phyloP scores from a whole-genome alignment of 2,888 invertebrate genomes.

The Dorcus hopei region DNA sequence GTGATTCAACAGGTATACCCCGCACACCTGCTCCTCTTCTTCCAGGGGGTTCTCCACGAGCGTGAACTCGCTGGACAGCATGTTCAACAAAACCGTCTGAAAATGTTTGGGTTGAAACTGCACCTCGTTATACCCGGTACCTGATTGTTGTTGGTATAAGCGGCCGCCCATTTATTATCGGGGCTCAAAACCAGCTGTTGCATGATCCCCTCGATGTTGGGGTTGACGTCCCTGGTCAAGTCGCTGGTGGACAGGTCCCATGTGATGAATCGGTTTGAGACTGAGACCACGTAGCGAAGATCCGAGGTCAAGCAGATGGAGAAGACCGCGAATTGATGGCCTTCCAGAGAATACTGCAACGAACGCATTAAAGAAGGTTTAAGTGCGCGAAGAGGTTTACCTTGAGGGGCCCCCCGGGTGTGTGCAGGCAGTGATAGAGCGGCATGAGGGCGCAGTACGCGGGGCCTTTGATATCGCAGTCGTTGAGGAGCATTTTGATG shows the following conservation, averaged over 20 bases:
- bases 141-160: conserved; percentile 94
- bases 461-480: conserved; percentile 88
- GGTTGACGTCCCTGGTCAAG: conserved; percentile 87
- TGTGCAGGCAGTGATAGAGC: conserved; percentile 92
- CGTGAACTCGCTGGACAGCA: conserved; percentile 90
- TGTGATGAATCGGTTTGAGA: conserved; percentile 94
- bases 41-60: conserved; percentile 81
- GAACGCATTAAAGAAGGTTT: background rate
- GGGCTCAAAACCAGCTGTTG: conserved; percentile 88
- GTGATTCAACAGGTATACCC: conserved; percentile 65
- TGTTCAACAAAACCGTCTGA: conserved; percentile 83
- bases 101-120: conserved; percentile 29
- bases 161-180: conserved; percentile 94
- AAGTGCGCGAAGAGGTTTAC: conserved; percentile 46
- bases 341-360: conserved; percentile 89
- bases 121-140: conserved; percentile 11
- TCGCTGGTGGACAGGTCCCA: conserved; percentile 97
- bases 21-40: conserved; percentile 62
- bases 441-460: conserved; percentile 88
- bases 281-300: conserved; percentile 89
- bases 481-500: conserved; percentile 82
- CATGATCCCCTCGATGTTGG: conserved; percentile 94
- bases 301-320: conserved; percentile 87
- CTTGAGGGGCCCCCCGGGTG: conserved; percentile 97
- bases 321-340: conserved; percentile 97